Percentiles rank a stretch among this genome's conserved stretches.
phyloP scores from a whole-genome alignment of 2,113 vertebrate genomes.

The Zosterops borbonicus region DNA sequence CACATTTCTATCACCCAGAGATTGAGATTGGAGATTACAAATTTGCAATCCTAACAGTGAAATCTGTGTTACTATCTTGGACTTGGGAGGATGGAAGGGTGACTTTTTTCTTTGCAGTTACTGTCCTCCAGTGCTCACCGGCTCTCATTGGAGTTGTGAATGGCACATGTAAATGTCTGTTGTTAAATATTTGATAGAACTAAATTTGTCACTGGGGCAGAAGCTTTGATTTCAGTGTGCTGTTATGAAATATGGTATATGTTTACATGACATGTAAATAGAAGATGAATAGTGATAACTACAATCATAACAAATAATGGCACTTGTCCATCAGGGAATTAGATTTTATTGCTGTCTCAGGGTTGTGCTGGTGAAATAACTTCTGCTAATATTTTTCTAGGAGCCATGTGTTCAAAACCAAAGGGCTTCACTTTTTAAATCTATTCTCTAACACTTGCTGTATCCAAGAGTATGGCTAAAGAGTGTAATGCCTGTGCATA shows the following conservation, averaged over 20 bases:
- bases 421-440: not conserved
- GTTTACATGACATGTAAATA: slow-evolving; percentile 32
- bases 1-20: not conserved
- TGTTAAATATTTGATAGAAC: not conserved
- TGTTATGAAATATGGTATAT: not conserved
- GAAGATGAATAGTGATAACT: slow-evolving; percentile 25
- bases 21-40: not conserved
- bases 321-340: not conserved
- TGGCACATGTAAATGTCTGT: not conserved
- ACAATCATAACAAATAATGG: slow-evolving; percentile 26
- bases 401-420: not conserved
- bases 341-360: not conserved
- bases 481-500: not conserved
- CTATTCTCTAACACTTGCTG: not conserved
- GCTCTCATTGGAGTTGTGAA: not conserved
- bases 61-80: not conserved
- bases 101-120: not conserved
- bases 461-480: not conserved
- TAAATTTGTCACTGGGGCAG: not conserved
- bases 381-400: not conserved
- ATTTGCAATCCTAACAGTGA: accelerated
- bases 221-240: not conserved
- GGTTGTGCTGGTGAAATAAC: slow-evolving; percentile 6
- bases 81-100: not conserved
- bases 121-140: not conserved